These are phyloP conservation scores for Turnix velox DNA, from an alignment of 2,113 vertebrate species.

Conservation along the genomic window DNA sequence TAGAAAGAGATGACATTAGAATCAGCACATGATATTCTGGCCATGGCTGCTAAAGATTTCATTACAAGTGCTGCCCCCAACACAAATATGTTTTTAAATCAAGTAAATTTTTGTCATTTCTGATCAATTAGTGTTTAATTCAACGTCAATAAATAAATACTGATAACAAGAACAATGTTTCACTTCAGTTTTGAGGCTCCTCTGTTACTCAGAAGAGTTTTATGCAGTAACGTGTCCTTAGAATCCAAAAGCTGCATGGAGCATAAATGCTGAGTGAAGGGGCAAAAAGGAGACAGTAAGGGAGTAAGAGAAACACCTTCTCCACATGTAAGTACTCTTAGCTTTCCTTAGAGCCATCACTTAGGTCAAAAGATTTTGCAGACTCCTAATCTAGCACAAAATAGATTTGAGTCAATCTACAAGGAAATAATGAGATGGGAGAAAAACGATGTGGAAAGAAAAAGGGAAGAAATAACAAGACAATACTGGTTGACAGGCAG, in stretches of 20 bases:
- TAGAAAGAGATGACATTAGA: neutral
- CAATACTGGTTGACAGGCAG: neutral
- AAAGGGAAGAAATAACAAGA: neutral
- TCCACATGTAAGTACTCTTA: neutral
- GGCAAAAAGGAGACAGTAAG: neutral
- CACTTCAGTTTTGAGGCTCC: neutral
- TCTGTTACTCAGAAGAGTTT: neutral
- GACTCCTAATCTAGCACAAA: neutral
- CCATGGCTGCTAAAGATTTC: neutral
- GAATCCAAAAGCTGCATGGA: neutral
- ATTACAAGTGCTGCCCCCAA: neutral
- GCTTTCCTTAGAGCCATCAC: neutral
- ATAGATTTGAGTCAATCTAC: neutral
- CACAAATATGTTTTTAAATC: neutral
- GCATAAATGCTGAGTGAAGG: neutral
- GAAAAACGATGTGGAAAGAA: neutral
- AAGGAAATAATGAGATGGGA: neutral
- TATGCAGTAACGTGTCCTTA: neutral
- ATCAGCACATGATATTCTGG: neutral
- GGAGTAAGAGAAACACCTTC: neutral
- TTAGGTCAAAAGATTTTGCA: neutral
- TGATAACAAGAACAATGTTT: neutral
- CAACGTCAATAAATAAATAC: slow-evolving; percentile 11
- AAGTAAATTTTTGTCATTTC: slow-evolving; percentile 4
- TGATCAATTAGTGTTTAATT: slow-evolving; percentile 7